phyloP scores from a whole-genome alignment of 2,888 invertebrate genomes.

The Cataglyphis rosenhaueri region DNA sequence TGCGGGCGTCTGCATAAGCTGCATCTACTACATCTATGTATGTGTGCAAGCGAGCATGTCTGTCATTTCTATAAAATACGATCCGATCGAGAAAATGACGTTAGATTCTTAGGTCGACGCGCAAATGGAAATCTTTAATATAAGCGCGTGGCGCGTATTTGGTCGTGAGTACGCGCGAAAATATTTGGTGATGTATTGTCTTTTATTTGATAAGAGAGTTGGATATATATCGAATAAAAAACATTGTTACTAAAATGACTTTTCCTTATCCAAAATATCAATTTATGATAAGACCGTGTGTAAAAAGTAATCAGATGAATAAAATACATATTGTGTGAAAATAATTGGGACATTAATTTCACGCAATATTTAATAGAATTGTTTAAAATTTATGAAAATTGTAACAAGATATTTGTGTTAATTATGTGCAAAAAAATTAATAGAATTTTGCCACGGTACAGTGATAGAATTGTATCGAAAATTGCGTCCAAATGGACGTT shows the following conservation, averaged over 20 bases:
- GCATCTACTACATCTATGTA: slow-evolving; percentile 34
- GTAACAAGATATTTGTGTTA: background rate
- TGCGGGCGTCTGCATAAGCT: slow-evolving; percentile 40
- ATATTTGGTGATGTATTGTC: slow-evolving; percentile 15
- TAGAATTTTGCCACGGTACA: background rate
- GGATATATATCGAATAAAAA: background rate
- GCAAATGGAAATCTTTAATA: slow-evolving; percentile 45
- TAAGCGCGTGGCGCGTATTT: slow-evolving; percentile 16
- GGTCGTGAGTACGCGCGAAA: slow-evolving; percentile 6
- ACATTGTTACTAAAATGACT: background rate
- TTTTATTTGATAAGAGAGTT: slow-evolving; percentile 5
- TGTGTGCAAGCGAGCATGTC: slow-evolving; percentile 25
- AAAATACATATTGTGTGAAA: background rate
- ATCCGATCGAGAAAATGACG: slow-evolving; percentile 9
- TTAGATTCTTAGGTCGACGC: slow-evolving; percentile 11
- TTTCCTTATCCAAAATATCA: slow-evolving; percentile 13
- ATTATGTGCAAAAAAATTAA: background rate
- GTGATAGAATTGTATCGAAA: background rate
- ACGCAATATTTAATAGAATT: slow-evolving; percentile 1
- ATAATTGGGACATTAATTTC: background rate
- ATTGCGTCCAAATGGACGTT: slow-evolving; percentile 7
- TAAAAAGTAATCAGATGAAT: slow-evolving; percentile 7
- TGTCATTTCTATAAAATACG: slow-evolving; percentile 32
- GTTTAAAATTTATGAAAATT: background rate
- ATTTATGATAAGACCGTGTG: background rate